A percentile compares a stretch with the other conserved stretches of the same genome.
phyloP scores from a whole-genome alignment of 2,888 invertebrate genomes.

The Sericinus montela region DNA sequence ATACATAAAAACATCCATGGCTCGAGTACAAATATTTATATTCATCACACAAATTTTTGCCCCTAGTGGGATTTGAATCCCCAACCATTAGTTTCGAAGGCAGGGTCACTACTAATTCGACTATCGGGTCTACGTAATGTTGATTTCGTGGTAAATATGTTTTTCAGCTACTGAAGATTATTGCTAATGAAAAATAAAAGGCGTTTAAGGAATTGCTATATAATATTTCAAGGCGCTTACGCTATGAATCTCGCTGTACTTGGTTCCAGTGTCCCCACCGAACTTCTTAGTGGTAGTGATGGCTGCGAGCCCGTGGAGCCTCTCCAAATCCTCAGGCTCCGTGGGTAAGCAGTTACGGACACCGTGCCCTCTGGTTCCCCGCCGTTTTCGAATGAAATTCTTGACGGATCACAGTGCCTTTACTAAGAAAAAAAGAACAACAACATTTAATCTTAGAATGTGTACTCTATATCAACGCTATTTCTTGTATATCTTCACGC shows the following conservation, averaged over 20 bases:
- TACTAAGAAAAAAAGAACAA: slow-evolving; percentile 81
- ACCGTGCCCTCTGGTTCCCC: slow-evolving; percentile 83
- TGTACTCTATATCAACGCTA: no score
- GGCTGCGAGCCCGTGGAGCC: slow-evolving; percentile 66
- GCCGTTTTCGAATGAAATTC: slow-evolving; percentile 84
- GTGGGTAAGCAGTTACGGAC: slow-evolving; percentile 84
- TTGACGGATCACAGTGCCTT: slow-evolving; percentile 84
- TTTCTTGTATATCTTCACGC: no score
- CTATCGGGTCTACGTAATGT: no score
- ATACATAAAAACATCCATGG: no score
- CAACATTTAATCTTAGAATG: neutral
- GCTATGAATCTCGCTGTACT: slow-evolving; percentile 52
- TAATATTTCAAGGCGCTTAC: slow-evolving; percentile 37
- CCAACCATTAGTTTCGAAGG: no score
- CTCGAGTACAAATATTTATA: no score
- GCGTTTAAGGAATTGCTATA: slow-evolving; percentile 8
- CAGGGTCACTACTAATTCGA: no score
- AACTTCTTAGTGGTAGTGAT: slow-evolving; percentile 71
- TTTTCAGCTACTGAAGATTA: neutral
- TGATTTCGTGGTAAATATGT: neutral
- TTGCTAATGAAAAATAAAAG: slow-evolving; percentile 10
- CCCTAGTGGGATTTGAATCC: no score
- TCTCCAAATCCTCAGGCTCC: slow-evolving; percentile 78
- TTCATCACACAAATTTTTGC: no score
- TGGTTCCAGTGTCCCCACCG: slow-evolving; percentile 62